phyloP scores from a whole-genome alignment of 2,113 vertebrate species.

The Eleginops maclovinus region DNA sequence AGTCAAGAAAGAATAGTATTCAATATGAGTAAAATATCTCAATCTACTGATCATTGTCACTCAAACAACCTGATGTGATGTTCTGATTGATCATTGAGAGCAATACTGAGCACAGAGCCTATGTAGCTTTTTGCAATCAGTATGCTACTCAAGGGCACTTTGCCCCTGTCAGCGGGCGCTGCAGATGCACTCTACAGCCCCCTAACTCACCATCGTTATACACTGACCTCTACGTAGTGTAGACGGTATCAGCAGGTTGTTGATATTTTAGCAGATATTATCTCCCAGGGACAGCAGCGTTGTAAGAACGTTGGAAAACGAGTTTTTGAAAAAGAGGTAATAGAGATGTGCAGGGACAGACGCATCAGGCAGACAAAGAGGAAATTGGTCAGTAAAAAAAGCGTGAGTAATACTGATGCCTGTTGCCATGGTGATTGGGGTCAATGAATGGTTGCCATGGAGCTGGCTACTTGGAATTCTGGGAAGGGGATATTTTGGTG shows the following conservation, averaged over 20 bases:
- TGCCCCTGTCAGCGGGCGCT: constrained; percentile 10
- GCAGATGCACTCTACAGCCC: constrained; percentile 23
- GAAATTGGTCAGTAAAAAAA: constrained; percentile 74
- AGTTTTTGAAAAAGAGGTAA: not conserved
- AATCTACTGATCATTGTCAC: not conserved
- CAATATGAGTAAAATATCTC: not conserved
- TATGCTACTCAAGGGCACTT: constrained; percentile 40
- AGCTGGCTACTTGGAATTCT: constrained; percentile 69
- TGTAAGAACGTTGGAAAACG: not conserved
- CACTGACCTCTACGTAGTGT: not conserved
- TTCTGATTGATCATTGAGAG: not conserved
- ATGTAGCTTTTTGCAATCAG: constrained; percentile 26
- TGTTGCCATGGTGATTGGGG: constrained; percentile 79
- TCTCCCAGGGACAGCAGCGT: not conserved
- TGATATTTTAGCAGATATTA: not conserved
- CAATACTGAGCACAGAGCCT: constrained; percentile 19
- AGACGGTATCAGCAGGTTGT: constrained; percentile 19
- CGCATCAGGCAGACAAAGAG: constrained; percentile 75
- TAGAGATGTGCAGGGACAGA: constrained; percentile 38
- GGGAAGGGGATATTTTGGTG: constrained; percentile 58
- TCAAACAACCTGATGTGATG: too few relatives aligned
- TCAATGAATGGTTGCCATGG: constrained; percentile 80
- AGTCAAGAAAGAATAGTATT: not conserved
- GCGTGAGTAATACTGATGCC: constrained; percentile 68
- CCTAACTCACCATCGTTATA: constrained; percentile 3